Evolutionary conservation across 2,797 vertebrate genomes (phyloP), one percentile per base, ranked within the genome.

Genomic region (Amblyopsis hoosieri): DNA sequence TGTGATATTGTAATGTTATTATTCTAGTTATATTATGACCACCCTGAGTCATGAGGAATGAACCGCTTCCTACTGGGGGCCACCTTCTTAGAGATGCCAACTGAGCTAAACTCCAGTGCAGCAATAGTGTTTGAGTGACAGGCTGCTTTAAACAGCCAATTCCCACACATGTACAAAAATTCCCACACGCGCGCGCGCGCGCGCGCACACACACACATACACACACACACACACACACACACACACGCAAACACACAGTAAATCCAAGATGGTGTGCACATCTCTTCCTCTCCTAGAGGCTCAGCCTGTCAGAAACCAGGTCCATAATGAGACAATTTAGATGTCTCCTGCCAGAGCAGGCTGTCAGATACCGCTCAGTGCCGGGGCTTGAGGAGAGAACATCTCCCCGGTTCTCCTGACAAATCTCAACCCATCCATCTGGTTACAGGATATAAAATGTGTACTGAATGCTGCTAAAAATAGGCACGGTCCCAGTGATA

Each of bases 301-400:
- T 82, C 80, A 59, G 85, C 70, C 83, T 90, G 86, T 88, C 90
- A 90, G 74, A 86, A 85, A 82, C 86, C 66, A 33, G 79, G 70
- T 85, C 84, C 69, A 71, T 91, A 92, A 91, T 90, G 88, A 92
- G 87, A 90, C 88, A 86, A 89, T 91, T 89, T 89, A 90, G 87
- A 88, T 85, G 82, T 91, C 87, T 90, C 81, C 85, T 85, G 85
- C 84, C 80, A 85, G 54, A 62, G 79, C 69, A 62, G 82, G 79
- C 88, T 91, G 89, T 87, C 90, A 86, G 81, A 71, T 70, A 52
- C 62, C 66, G 82, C 78, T 81, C 72, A 0, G 65, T 68, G 17
- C 68, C 29, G 64, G 46, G 80, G 59, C 81, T 83, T 79, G 67
- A 82, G 74, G 80, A 63, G 66, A 85, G 78, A 84, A 82, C 78